Conservation (phyloP, 2,888 invertebrate species). For the Hetaerina titia region DNA sequence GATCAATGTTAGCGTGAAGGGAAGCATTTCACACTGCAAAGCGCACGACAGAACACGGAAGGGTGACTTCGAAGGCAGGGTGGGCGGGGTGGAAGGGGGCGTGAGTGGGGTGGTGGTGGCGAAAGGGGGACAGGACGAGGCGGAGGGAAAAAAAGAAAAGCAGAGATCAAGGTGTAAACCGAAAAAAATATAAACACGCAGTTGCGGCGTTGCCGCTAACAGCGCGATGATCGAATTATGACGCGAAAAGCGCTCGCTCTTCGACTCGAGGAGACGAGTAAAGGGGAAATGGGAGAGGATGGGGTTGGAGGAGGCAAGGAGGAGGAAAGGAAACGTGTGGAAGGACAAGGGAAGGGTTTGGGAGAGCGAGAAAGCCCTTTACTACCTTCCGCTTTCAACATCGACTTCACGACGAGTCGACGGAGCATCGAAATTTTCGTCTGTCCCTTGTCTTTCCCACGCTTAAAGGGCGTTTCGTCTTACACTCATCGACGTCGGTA, state of each 20-base stretch:
- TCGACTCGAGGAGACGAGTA: background rate
- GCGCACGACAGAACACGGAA: background rate
- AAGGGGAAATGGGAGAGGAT: background rate
- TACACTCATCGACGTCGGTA: too few species aligned
- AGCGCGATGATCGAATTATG: slow-evolving; percentile 40
- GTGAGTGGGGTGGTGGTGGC: too few species aligned
- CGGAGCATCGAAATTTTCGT: background rate
- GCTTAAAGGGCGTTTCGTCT: too few species aligned
- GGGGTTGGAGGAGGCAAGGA: background rate
- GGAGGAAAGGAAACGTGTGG: background rate
- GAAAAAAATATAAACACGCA: background rate
- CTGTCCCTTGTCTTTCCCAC: too few species aligned
- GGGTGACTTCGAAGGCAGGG: background rate
- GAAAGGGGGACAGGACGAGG: background rate
- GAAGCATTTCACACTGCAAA: background rate
- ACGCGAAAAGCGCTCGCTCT: background rate
- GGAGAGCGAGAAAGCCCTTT: background rate
- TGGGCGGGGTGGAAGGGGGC: too few species aligned
- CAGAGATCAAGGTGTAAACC: background rate
- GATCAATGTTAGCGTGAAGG: background rate
- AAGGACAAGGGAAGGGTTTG: background rate
- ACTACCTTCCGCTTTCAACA: background rate
- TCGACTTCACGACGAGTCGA: background rate
- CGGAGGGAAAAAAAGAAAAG: background rate
- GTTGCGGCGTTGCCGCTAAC: background rate